Evolutionary conservation across 2,888 invertebrate genomes (phyloP), one percentile per base, ranked within the genome.

Genomic region (Ptychoptera albimana): DNA sequence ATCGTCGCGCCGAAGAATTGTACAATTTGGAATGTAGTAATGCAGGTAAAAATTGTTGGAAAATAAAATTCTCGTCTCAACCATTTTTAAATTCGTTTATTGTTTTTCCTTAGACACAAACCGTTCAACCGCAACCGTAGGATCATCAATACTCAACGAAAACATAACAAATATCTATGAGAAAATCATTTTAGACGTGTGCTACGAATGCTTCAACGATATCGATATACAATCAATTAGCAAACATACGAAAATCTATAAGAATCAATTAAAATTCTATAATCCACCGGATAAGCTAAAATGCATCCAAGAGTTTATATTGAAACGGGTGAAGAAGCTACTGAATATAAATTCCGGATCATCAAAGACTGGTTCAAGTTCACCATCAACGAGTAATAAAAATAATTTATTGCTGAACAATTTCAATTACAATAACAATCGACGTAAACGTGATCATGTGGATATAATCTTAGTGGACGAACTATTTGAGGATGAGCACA

Each of bases 391-490:
- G 68, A 71, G 48, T 72, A 79, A 57, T 72, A 72, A 55, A 60
- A 70, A 8, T 37, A 37, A 9, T n/a, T 13, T 8, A 6, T n/a
- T 39, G 11, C 32, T 32, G 8, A 23, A 15, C 8, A 42, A 45
- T 39, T 43, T 37, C 2, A 41, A 45, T 9, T 46, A 44, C 29
- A 40, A 73, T 48, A 76, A 77, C 70, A 75, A 74, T 49, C 66
- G 73, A 14, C 77, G 77, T 52, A 74, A 76, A 52, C 62, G 75
- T 37, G 82, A 83, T 58, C 71, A 75, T 49, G 79, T 83, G 2
- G 82, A 84, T 55, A 78, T 79, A 53, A 70, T 82, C 45, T 64
- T 83, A 45, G 74, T 81, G 30, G 68, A 75, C 45, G 83, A 83
- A 60, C 70, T 79, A 42, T 76, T 75, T 51, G 75, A 74, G 42